Conservation (phyloP, 64 coral and sea anemone species). For the Hydrozoanthus tunicans region DNA sequence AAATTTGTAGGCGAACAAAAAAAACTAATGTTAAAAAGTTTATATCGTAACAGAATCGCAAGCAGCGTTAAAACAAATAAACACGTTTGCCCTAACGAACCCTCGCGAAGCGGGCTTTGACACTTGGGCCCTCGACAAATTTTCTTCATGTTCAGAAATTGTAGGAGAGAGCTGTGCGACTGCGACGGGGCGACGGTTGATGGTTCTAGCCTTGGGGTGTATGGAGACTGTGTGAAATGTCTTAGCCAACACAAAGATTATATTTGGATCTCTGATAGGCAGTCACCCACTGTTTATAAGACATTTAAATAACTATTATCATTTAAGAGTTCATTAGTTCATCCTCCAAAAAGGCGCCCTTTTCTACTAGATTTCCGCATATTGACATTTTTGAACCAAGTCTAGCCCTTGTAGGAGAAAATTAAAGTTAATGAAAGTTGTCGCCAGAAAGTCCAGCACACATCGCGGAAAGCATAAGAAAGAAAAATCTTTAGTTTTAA, state of each 20-base stretch:
- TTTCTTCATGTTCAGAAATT: conserved; percentile 41
- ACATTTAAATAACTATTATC: conserved; percentile 62
- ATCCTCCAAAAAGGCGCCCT: conserved; percentile 17
- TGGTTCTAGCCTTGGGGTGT: not conserved
- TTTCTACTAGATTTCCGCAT: not conserved
- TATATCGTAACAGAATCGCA: not conserved
- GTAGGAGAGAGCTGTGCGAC: not conserved
- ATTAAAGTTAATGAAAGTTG: not conserved
- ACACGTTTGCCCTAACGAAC: conserved; percentile 18
- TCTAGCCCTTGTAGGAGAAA: not conserved
- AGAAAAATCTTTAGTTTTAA: not conserved
- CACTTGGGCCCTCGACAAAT: not conserved
- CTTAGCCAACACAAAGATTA: conserved; percentile 43
- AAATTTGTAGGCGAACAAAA: not conserved
- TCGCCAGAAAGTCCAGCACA: not conserved
- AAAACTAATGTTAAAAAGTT: not conserved
- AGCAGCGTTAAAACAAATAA: not conserved
- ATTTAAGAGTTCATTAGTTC: conserved; percentile 41
- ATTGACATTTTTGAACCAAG: not conserved
- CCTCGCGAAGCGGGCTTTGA: conserved; percentile 30
- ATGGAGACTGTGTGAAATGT: not conserved
- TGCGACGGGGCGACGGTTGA: not conserved
- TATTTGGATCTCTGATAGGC: conserved; percentile 39
- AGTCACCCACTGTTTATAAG: conserved; percentile 48
- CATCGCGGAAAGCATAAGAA: not conserved